These are phyloP conservation scores for Antennarius striatus DNA, from an alignment of 2,113 vertebrate species.

Conservation along the genomic window DNA sequence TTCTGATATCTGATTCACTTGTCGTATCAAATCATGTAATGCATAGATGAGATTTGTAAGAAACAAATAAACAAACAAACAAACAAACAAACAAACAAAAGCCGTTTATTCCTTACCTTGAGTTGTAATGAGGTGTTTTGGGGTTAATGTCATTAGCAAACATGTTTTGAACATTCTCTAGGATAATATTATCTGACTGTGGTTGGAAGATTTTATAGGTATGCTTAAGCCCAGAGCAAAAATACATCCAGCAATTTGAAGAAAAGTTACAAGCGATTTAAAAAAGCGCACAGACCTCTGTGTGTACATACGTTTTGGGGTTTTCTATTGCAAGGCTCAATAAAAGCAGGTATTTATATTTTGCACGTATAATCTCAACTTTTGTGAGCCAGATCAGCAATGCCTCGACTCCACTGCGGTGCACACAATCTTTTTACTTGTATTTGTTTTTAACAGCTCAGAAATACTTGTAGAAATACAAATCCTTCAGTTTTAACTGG, in stretches of 20 bases:
- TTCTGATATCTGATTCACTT: too few species aligned
- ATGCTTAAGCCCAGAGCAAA: slow-evolving; percentile 36
- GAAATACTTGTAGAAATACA: slow-evolving; percentile 27
- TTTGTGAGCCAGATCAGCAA: slow-evolving; percentile 46
- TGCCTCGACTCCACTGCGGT: slow-evolving; percentile 5
- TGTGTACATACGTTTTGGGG: slow-evolving; percentile 28
- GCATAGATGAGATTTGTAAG: too few species aligned
- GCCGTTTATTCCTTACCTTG: too few species aligned
- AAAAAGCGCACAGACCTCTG: slow-evolving; percentile 41
- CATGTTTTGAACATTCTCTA: background rate
- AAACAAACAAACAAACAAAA: too few species aligned
- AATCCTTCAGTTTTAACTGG: background rate
- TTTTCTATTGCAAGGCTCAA: slow-evolving; percentile 59
- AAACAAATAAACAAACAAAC: too few species aligned
- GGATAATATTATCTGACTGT: background rate
- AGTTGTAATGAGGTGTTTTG: too few species aligned
- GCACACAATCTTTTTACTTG: slow-evolving; percentile 7
- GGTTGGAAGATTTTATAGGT: slow-evolving; percentile 38
- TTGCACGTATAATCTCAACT: slow-evolving; percentile 48
- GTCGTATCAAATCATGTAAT: too few species aligned
- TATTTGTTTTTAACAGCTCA: slow-evolving; percentile 11
- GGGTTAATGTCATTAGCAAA: slow-evolving; percentile 7
- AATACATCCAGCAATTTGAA: slow-evolving; percentile 57
- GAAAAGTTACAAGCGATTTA: slow-evolving; percentile 56
- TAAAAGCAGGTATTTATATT: slow-evolving; percentile 62